Evolutionary conservation across 2,113 vertebrate genomes (phyloP), one percentile per base, ranked within the genome.

Genomic region (Tauraco erythrolophus): DNA sequence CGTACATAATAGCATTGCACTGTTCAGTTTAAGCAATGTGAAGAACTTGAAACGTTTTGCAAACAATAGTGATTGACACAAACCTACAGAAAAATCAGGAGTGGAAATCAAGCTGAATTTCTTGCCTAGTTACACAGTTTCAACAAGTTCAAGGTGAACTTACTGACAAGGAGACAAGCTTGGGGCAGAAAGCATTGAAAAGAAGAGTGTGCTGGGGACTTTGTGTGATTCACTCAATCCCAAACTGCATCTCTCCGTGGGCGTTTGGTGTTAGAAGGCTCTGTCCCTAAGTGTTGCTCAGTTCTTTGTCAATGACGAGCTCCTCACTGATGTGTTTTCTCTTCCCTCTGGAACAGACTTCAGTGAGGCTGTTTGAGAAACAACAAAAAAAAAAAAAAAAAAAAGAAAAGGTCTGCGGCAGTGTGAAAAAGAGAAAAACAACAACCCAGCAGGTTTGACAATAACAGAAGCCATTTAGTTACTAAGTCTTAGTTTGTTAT

Each of bases 61-160:
- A 65, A 89, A 54, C 27, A 54, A 7, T 0, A 53, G 19, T 12
- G 21, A 53, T 45, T 51, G 72, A 60, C n/a, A 39, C 19, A 72
- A 89, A 76, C 8, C 23, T 56, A 48, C 27, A 75, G 10, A 60
- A 86, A 84, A 89, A 68, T 50, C 27, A 77, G 48, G 25, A 77
- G 41, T 28, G 18, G 45, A 87, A 84, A 70, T 41, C 41, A 84
- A 81, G 62, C 10, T 28, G 50, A 70, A 3, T 60, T 88, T 93
- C 25, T 43, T 88, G 46, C 41, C 30, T 9, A 35, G 27, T 30
- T 30, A 27, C 31, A 41, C 27, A 51, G 19, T n/a, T 78, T 50
- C 51, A 50, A 33, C 7, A 66, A 80, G 58, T 46, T 96, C 81
- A 95, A 93, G 68, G 89, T 74, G 80, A 96, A 78, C 17, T 84